Evolutionary conservation across 2,888 invertebrate species (phyloP), one percentile per base, ranked within the genome.

Genomic region (Papilio demoleus): DNA sequence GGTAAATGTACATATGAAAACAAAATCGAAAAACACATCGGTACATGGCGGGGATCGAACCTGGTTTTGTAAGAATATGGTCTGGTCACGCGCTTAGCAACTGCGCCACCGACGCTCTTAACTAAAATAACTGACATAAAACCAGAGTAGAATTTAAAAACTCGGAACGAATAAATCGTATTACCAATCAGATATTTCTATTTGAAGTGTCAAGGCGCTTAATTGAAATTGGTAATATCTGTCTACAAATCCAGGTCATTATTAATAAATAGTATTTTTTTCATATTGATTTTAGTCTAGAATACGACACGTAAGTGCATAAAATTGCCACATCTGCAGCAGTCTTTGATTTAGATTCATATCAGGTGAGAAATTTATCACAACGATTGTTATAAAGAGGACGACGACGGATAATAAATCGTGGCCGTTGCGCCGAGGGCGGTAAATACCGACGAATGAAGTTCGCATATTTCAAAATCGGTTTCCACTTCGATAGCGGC

Each of bases 401-500:
- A 38, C 59, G 59, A 59, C 59, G 36, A 59, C 22, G 38, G 38
- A 38, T 22, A 59, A 59, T 59, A 59, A 59, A 59, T 59, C 36
- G 34, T 22, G 22, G n/a, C 59, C 11, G 34, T 19, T 22, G 36
- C 22, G 38, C 22, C 19, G 59, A 38, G 59, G 14, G 59, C 22
- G 59, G 59, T 59, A 59, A 59, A 59, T 59, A 59, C 38, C 59
- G 59, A 36, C 59, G 59, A 38, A 59, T 59, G 59, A 59, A 59
- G 59, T 59, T 34, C 22, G 38, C 59, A 59, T 59, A 59, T 59
- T 59, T 59, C 59, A 59, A 59, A 59, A 59, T 40, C 59, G 36
- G 19, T 59, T 59, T 24, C 22, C 59, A 59, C 38, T 38, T 19
- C 59, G 17, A 59, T 38, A 59, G 12, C 59, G 59, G 17, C 22